Evolutionary conservation across 2,888 invertebrate species (phyloP).

Genomic region (Aleiodes leptofemur): DNA sequence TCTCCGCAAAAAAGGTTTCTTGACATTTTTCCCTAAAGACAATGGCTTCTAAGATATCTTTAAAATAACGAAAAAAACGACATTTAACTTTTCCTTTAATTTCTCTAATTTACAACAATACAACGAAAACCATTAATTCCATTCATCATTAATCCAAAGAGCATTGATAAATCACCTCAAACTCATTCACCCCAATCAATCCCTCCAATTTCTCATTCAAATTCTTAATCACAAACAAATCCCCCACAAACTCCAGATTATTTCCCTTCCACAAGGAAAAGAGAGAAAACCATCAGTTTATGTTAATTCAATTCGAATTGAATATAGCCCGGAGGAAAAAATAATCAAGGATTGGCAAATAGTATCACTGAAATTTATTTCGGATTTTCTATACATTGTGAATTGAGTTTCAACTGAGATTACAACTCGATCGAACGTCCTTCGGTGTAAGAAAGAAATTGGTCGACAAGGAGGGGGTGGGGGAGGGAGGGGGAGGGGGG

Average conservation of each 20-base stretch:
- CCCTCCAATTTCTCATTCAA: not conserved
- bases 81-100: no score
- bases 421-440: conserved; percentile 19
- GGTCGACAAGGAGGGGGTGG: not conserved
- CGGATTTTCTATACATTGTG: not conserved
- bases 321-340: not conserved
- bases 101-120: no score
- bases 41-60: no score
- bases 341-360: not conserved
- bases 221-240: conserved; percentile 19
- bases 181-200: no score
- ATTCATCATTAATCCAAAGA: no score
- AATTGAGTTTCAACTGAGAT: not conserved
- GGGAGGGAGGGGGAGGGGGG: no score
- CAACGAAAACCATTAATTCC: no score
- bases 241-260: not conserved
- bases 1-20: no score
- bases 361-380: conserved; percentile 1
- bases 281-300: conserved; percentile 1
- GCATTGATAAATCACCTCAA: no score
- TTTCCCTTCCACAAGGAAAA: not conserved
- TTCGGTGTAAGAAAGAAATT: conserved; percentile 22
- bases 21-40: no score
- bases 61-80: no score
- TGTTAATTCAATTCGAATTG: conserved; percentile 7